phyloP scores from a whole-genome alignment of 2,113 vertebrate species.

The Notiomystis cincta region DNA sequence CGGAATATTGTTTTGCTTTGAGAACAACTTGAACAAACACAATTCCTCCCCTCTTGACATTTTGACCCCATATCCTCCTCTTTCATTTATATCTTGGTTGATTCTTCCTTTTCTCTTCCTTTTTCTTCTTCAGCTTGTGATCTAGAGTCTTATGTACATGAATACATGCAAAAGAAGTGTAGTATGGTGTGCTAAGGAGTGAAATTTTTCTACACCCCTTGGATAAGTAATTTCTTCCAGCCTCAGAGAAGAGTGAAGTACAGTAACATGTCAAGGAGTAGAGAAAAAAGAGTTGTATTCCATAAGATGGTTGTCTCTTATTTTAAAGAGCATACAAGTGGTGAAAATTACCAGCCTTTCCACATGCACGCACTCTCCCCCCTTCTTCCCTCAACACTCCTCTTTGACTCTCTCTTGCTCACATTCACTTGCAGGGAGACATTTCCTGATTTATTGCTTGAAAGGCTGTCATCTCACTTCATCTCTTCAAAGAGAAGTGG shows the following conservation, averaged over 20 bases:
- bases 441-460: neutral
- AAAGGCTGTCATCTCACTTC: neutral
- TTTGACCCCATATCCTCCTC: neutral
- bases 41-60: neutral
- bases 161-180: neutral
- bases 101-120: neutral
- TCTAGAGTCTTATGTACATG: neutral
- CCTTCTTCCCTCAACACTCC: fast-evolving
- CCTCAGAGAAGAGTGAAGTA: neutral
- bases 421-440: neutral
- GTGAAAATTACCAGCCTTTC: neutral
- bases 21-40: neutral
- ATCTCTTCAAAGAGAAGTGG: neutral
- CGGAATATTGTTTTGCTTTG: neutral
- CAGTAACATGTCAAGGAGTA: neutral
- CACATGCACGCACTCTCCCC: fast-evolving
- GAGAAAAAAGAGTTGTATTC: neutral
- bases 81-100: fast-evolving
- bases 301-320: neutral
- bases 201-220: neutral
- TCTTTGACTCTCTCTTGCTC: neutral
- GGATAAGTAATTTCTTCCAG: neutral
- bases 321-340: neutral
- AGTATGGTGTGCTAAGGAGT: neutral
- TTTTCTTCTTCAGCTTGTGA: neutral